A percentile compares a stretch with the other conserved stretches of the same genome.
Conservation (phyloP, 64 coral and sea anemone species). For the Porites australiensis region DNA sequence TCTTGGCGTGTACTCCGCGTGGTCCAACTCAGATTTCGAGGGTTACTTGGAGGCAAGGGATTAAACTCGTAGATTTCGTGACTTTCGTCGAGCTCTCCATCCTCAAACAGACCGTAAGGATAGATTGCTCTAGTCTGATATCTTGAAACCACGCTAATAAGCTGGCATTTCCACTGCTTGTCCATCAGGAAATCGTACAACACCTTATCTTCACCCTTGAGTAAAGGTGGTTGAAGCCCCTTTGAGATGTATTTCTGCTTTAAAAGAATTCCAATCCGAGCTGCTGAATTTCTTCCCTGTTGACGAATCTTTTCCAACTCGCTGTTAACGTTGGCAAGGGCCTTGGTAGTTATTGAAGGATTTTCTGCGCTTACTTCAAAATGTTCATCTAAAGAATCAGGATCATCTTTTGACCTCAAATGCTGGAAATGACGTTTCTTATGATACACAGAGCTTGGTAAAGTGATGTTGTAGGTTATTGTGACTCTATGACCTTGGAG, state of each 20-base stretch:
- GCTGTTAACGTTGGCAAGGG: slow-evolving; percentile 29
- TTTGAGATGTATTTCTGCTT: slow-evolving; percentile 39
- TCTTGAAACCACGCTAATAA: slow-evolving; percentile 27
- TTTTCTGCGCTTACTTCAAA: slow-evolving; percentile 47
- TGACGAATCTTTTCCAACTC: slow-evolving; percentile 1
- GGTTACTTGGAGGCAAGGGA: too few species aligned
- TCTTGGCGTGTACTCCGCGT: not conserved
- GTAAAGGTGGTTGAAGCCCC: slow-evolving; percentile 29
- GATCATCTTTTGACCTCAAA: not conserved
- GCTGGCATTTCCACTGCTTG: slow-evolving; percentile 31
- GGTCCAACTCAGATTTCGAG: not conserved
- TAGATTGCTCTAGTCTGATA: not conserved
- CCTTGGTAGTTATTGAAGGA: slow-evolving; percentile 9
- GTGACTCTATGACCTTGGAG: slow-evolving; percentile 36
- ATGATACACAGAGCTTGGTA: not conserved
- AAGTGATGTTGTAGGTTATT: slow-evolving; percentile 22
- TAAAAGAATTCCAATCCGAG: slow-evolving; percentile 29
- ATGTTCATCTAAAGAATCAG: not conserved
- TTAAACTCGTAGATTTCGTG: slow-evolving; percentile 44
- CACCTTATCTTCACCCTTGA: slow-evolving; percentile 47
- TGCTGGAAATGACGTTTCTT: not conserved
- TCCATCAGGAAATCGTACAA: not conserved
- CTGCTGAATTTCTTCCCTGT: not conserved
- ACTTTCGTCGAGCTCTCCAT: slow-evolving; percentile 4
- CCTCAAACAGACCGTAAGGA: not conserved